A percentile compares a stretch with the other conserved stretches of the same genome.
phyloP scores from a whole-genome alignment of 2,888 invertebrate species.

The Luffia ferchaultella region DNA sequence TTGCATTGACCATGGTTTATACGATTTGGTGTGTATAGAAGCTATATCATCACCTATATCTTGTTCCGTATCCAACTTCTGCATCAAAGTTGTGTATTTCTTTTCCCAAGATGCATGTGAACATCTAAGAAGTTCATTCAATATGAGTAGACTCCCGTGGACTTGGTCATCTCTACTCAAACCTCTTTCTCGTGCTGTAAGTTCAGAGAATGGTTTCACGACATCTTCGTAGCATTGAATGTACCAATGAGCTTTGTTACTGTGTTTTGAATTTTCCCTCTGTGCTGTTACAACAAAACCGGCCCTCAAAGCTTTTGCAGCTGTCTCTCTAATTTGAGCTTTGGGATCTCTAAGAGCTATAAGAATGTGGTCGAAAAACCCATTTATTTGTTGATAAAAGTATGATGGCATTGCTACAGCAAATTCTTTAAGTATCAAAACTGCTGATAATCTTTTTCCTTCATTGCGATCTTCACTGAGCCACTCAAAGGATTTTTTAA shows the following conservation, averaged over 20 bases:
- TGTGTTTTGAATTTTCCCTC: slow-evolving; percentile 90
- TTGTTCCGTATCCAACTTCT: slow-evolving; percentile 59
- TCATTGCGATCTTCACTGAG: slow-evolving; percentile 89
- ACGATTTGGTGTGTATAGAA: slow-evolving; percentile 56
- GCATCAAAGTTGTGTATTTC: slow-evolving; percentile 77
- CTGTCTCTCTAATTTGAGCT: slow-evolving; percentile 88
- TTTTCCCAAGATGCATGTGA: slow-evolving; percentile 89
- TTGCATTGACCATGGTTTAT: slow-evolving; percentile 36
- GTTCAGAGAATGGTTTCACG: slow-evolving; percentile 77
- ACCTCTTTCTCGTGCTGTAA: slow-evolving; percentile 61
- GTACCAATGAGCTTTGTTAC: slow-evolving; percentile 89
- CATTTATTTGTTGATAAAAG: slow-evolving; percentile 92
- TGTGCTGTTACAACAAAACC: slow-evolving; percentile 94
- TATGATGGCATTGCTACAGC: slow-evolving; percentile 97
- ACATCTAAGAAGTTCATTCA: slow-evolving; percentile 93
- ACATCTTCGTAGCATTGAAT: slow-evolving; percentile 93
- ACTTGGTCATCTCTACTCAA: slow-evolving; percentile 88
- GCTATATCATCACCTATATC: slow-evolving; percentile 58
- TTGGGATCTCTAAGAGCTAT: slow-evolving; percentile 91
- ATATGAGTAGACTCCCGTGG: slow-evolving; percentile 89
- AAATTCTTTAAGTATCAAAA: slow-evolving; percentile 89
- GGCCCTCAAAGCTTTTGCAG: slow-evolving; percentile 91
- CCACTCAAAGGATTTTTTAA: slow-evolving; percentile 95
- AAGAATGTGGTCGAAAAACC: slow-evolving; percentile 92
- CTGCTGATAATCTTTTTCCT: slow-evolving; percentile 90